Evolutionary conservation across 2,888 invertebrate species (phyloP), one percentile per base, ranked within the genome.

Genomic region (Lingula anatina): DNA sequence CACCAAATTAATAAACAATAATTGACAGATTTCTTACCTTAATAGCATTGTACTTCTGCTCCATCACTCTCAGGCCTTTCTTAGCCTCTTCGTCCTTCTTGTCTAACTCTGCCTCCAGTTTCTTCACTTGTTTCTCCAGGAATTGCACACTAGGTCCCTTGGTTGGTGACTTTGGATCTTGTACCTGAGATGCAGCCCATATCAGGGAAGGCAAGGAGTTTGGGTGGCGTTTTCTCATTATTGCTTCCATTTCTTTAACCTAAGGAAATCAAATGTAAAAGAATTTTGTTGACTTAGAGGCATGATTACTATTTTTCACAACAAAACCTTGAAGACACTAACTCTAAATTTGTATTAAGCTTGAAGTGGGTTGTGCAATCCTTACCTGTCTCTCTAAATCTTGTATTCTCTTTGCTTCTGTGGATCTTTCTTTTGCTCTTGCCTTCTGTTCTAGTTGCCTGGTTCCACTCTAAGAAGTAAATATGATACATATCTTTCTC

Each of bases 241-340:
- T 72, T 40, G 62, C 61, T 49, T 75, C 75, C 71, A 75, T 70
- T 46, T 75, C 75, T 49, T 69, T 69, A 35, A 75, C 69, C 73
- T 73, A 41, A 2, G 21, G 9, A 35, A 9, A 18, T 18, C 31
- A 31, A n/a, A n/a, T n/a, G n/a, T n/a, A n/a, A n/a, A n/a, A 42
- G 15, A 7, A 27, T 9, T n/a, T 28, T n/a, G 21, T 9, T 27
- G 12, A 44, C 18, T 18, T 1, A 9, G 5, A 23, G n/a, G 35
- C n/a, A 9, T 12, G n/a, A 9, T 31, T 9, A 12, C 9, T 31
- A 12, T 9, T 9, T 12, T 31, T 12, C n/a, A 15, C n/a, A 31
- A 31, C 9, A 9, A 31, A 31, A 31, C n/a, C 9, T 12, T 12
- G n/a, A 12, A 31, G 9, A 31, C 35, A 31, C 9, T n/a, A 31